phyloP scores from a whole-genome alignment of 1,140 invertebrate genomes.

The Colletes latitarsis region DNA sequence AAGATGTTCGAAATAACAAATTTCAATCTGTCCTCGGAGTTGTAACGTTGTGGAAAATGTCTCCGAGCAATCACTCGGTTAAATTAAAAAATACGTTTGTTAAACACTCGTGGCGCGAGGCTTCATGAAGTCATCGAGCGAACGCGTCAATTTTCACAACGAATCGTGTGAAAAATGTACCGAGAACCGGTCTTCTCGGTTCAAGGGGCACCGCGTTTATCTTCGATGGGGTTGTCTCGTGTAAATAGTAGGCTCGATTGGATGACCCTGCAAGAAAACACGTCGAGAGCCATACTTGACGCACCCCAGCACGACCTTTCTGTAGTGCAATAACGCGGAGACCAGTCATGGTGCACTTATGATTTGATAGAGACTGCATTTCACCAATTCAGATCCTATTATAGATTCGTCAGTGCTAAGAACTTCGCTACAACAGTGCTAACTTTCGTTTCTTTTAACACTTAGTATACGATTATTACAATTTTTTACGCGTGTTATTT shows the following conservation, averaged over 20 bases:
- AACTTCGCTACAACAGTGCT: too few relatives aligned
- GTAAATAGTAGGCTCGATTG: slow-evolving; percentile 53
- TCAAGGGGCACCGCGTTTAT: slow-evolving; percentile 39
- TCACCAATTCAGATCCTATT: neutral
- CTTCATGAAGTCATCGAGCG: slow-evolving; percentile 32
- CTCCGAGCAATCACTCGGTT: neutral
- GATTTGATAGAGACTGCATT: neutral
- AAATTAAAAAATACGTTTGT: neutral
- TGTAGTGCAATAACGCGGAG: slow-evolving; percentile 2
- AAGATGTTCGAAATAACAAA: too few relatives aligned
- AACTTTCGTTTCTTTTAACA: neutral
- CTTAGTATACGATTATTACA: too few relatives aligned
- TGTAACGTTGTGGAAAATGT: neutral
- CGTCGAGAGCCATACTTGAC: slow-evolving; percentile 47
- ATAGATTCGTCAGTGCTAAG: neutral
- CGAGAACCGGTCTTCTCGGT: slow-evolving; percentile 27
- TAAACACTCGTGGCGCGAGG: neutral
- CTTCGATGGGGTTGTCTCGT: slow-evolving; percentile 32
- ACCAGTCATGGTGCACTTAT: neutral
- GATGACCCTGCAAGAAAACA: slow-evolving; percentile 51
- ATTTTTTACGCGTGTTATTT: too few relatives aligned
- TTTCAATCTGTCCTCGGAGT: neutral
- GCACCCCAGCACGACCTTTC: slow-evolving; percentile 42
- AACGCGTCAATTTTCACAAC: slow-evolving; percentile 15
- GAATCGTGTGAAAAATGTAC: slow-evolving; percentile 41